Conservation (phyloP, 2,797 vertebrate species). For the Amphiprion clarkii region DNA sequence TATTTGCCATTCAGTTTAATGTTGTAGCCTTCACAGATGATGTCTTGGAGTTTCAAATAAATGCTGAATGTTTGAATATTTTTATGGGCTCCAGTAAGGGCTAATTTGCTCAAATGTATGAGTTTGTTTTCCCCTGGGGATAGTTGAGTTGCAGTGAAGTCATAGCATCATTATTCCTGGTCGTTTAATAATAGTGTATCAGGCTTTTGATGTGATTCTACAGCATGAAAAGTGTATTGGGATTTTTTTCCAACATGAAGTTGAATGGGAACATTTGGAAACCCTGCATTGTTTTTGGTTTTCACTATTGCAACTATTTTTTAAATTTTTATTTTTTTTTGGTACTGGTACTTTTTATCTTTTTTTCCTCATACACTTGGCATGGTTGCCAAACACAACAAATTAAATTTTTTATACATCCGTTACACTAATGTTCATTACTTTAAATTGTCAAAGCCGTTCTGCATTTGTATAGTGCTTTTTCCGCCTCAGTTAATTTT, state of each 20-base stretch:
- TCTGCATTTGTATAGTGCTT: neutral
- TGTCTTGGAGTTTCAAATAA: constrained; percentile 28
- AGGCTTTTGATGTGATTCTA: neutral
- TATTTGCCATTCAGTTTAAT: constrained; percentile 28
- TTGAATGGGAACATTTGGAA: neutral
- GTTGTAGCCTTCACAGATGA: neutral
- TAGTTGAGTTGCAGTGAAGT: constrained; percentile 1
- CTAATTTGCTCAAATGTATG: constrained; percentile 8
- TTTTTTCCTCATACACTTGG: neutral
- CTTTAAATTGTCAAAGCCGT: neutral
- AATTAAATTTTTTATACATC: constrained; percentile 2
- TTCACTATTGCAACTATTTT: no score
- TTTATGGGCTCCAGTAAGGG: neutral
- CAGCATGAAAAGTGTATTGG: neutral
- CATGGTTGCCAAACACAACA: neutral
- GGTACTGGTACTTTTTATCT: no score
- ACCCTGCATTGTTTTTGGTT: no score
- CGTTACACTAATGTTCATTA: neutral
- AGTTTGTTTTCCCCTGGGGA: constrained; percentile 10
- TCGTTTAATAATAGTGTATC: neutral
- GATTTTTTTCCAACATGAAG: neutral
- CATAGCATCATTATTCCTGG: neutral
- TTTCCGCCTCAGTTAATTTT: constrained; percentile 35
- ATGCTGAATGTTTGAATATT: constrained; percentile 10
- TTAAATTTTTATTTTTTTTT: no score